Conservation (phyloP, 2,888 invertebrate genomes). For the Epinotia bilunana region DNA sequence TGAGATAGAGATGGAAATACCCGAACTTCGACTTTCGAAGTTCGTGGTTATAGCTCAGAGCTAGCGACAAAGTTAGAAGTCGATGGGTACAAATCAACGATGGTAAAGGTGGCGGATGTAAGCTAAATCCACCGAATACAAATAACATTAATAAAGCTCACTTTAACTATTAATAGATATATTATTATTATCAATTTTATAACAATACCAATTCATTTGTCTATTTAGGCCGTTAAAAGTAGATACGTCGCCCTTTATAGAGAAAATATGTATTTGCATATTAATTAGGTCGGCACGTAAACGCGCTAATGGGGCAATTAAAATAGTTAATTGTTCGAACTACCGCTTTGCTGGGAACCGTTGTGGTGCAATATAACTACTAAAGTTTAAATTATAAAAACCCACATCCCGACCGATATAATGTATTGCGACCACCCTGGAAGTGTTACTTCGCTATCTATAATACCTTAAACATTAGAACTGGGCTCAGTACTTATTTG, state of each 20-base stretch:
- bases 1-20: too few relatives aligned
- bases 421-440: background rate
- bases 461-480: too few relatives aligned
- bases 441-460: background rate
- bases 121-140: too few relatives aligned
- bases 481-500: too few relatives aligned
- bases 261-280: constrained; percentile 69
- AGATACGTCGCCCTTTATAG: constrained; percentile 50
- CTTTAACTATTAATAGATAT: background rate
- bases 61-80: background rate
- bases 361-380: constrained; percentile 3
- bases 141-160: background rate
- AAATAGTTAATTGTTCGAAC: constrained; percentile 70
- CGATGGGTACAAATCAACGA: background rate
- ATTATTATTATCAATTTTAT: background rate
- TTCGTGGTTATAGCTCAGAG: too few relatives aligned
- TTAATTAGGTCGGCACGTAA: constrained; percentile 69
- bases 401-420: background rate
- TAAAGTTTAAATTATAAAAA: background rate
- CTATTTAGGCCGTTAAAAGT: constrained; percentile 7
- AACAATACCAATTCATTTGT: constrained; percentile 9
- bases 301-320: constrained; percentile 71
- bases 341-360: constrained; percentile 48
- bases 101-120: too few relatives aligned
- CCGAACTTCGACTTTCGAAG: too few relatives aligned